These are phyloP conservation scores for Capitulum mitella DNA, from an alignment of 2,888 invertebrate genomes.

Conservation along the genomic window DNA sequence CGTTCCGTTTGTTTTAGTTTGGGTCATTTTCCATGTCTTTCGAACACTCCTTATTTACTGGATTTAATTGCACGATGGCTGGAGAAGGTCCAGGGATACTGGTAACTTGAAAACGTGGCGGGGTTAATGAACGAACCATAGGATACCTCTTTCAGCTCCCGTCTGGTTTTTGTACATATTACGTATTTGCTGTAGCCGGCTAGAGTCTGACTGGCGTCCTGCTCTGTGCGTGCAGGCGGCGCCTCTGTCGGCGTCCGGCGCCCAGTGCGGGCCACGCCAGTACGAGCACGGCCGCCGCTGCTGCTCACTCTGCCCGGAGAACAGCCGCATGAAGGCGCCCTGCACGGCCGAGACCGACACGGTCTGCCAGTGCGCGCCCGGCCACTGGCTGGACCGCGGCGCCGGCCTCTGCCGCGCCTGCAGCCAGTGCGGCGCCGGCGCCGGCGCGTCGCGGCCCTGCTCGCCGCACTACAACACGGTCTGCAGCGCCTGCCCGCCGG, in stretches of 20 bases:
- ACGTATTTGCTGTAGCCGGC: background rate
- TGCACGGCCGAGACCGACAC: background rate
- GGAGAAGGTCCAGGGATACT: background rate
- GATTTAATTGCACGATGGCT: no score
- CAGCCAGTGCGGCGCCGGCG: background rate
- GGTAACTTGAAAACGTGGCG: background rate
- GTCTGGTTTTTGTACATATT: no score
- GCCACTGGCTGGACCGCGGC: background rate
- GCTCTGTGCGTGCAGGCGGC: background rate
- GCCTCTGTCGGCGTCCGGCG: background rate
- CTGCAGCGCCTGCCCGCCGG: slow-evolving; percentile 1
- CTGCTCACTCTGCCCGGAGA: background rate
- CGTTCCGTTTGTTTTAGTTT: no score
- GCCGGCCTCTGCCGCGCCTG: background rate
- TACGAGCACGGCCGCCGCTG: background rate
- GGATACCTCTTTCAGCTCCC: no score
- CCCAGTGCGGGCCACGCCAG: background rate
- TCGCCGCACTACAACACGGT: slow-evolving; percentile 11
- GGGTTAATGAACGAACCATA: background rate
- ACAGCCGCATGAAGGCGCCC: background rate
- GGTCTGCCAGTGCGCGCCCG: background rate
- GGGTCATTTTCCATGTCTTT: no score
- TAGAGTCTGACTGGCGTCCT: background rate
- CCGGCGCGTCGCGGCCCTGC: slow-evolving; percentile 16
- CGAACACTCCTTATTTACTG: no score